Base-by-base conservation (phyloP, 2,888 invertebrate species). In the Siphonodentalium dalli region DNA sequence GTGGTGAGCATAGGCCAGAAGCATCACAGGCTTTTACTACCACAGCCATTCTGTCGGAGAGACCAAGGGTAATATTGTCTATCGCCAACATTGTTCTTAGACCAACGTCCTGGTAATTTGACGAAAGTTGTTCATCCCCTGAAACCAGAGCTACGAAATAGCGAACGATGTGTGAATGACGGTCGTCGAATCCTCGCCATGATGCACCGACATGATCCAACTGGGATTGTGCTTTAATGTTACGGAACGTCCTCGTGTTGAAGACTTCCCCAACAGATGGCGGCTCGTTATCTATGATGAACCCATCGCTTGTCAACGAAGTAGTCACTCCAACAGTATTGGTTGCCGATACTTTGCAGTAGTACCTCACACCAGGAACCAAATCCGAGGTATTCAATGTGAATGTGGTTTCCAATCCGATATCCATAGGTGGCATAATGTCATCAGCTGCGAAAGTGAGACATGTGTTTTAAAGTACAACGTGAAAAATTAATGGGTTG, bases 1-100 rank as follows among this genome's bases (percentile, higher is more conserved):
- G n/a, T n/a, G n/a, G n/a, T n/a, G n/a, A n/a, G n/a, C 46, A 35
- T 41, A 58, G 59, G n/a, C 67, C 65, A 13, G 63, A 63, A 3
- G 52, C 42, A 42, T 68, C 67, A n/a, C 43, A 20, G 11, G 65
- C 65, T 40, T 62, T 57, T 1, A 65, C 59, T 5, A 46, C 39
- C 21, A 57, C 58, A 8, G 15, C n/a, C 28, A 64, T 62, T 1
- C 37, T 54, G 13, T 41, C 21, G n/a, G 20, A 7, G 11, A 37
- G 20, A 7, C n/a, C 8, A 37, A 8, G 20, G 8, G 7, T n/a
- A n/a, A n/a, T n/a, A 8, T 9, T 20, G 13, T 9, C 3, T 31
- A 2, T 13, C 33, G 40, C 41, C 44, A n/a, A 21, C 4, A 26
- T 29, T 18, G 50, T 63, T 18, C 44, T 28, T 4, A 56, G 24